phyloP scores from a whole-genome alignment of 2,888 invertebrate species.

The Acanthococcus lagerstroemiae region DNA sequence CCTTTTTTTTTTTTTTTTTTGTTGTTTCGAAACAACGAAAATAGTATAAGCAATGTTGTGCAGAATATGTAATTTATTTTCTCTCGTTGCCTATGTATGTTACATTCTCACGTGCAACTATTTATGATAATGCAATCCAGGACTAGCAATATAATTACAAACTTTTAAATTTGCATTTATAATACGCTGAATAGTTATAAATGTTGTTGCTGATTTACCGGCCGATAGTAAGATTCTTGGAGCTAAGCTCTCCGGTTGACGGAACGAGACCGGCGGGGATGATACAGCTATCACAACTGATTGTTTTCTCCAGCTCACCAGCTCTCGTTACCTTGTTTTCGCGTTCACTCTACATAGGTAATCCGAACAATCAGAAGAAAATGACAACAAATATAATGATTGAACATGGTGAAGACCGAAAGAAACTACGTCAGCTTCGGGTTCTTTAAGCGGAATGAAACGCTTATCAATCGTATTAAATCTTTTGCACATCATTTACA shows the following conservation, averaged over 20 bases:
- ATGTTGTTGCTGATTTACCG: slow-evolving; percentile 23
- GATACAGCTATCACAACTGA: too few species aligned
- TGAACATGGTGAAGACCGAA: too few species aligned
- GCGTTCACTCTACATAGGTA: too few species aligned
- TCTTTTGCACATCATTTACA: too few species aligned
- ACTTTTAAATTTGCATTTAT: slow-evolving; percentile 29
- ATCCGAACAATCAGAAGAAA: too few species aligned
- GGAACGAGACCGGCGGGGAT: neutral
- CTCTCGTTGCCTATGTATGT: slow-evolving; percentile 6
- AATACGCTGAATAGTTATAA: slow-evolving; percentile 25
- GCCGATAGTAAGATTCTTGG: slow-evolving; percentile 8
- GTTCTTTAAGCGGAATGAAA: too few species aligned
- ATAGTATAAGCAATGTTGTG: neutral
- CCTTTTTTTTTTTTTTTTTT: neutral
- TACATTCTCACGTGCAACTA: slow-evolving; percentile 28
- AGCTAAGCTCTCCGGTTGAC: neutral
- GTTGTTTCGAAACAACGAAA: neutral
- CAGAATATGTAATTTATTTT: slow-evolving; percentile 3
- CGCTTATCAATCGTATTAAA: too few species aligned
- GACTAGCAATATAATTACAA: slow-evolving; percentile 25
- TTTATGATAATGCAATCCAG: slow-evolving; percentile 27
- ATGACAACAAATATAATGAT: too few species aligned
- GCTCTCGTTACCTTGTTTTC: too few species aligned
- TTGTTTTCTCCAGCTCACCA: too few species aligned
- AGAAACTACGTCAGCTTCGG: too few species aligned